Evolutionary conservation across 2,797 vertebrate species (phyloP).

Genomic region (Picus viridis): DNA sequence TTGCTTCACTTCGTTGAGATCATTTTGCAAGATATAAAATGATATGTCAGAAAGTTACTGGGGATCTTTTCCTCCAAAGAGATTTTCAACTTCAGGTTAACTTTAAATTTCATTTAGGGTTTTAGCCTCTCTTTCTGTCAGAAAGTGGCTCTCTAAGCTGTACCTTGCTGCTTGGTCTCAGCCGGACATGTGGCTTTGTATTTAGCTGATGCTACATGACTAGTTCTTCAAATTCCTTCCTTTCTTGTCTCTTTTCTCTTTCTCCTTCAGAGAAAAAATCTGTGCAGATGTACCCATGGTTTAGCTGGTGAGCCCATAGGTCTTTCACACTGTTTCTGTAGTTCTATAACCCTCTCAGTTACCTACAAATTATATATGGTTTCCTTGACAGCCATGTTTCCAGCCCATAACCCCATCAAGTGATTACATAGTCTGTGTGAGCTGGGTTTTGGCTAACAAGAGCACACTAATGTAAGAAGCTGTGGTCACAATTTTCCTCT

Average conservation of each 20-base stretch:
- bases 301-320: not conserved
- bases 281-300: not conserved
- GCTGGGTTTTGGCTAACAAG: not conserved
- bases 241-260: not conserved
- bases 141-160: not conserved
- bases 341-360: not conserved
- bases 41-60: not conserved
- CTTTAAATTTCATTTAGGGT: not conserved
- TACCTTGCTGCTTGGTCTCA: not conserved
- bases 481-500: not conserved
- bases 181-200: not conserved
- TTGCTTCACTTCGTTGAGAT: not conserved
- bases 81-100: not conserved
- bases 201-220: not conserved
- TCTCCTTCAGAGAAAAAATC: not conserved
- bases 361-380: not conserved
- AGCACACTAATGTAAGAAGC: not conserved
- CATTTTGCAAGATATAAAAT: not conserved
- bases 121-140: not conserved
- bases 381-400: not conserved
- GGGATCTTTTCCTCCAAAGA: not conserved
- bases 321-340: not conserved
- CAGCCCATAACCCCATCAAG: not conserved
- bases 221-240: not conserved
- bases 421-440: not conserved